A percentile compares a stretch with the other conserved stretches of the same genome.
Conservation (phyloP, 2,113 vertebrate genomes). For the Pseudolaguvia tuberculata region DNA sequence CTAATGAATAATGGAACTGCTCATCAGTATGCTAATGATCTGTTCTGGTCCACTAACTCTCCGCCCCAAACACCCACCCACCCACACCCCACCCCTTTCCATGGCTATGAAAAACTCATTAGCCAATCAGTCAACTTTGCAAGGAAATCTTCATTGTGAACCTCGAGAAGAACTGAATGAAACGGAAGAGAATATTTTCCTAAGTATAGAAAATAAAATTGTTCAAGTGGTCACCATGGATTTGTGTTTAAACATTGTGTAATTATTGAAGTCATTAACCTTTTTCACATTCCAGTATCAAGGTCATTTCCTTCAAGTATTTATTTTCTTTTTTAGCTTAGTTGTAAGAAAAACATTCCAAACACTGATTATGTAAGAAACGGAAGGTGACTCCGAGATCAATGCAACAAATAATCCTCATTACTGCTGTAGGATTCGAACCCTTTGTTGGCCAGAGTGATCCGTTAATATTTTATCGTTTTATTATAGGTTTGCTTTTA, state of each 20-base stretch:
- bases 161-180: conserved; percentile 22
- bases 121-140: conserved; percentile 42
- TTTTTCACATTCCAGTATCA: conserved; percentile 3
- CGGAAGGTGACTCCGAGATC: background rate
- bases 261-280: conserved; percentile 28
- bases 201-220: conserved; percentile 1
- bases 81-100: no score
- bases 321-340: conserved; percentile 22
- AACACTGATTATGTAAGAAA: conserved; percentile 46
- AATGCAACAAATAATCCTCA: no score
- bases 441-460: background rate
- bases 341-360: conserved; percentile 32
- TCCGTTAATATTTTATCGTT: background rate
- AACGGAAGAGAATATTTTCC: conserved; percentile 26
- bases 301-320: conserved; percentile 7
- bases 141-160: conserved; percentile 28
- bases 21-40: conserved; percentile 46
- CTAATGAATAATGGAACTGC: conserved; percentile 44
- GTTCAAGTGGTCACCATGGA: background rate
- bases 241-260: conserved; percentile 13
- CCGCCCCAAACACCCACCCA: no score
- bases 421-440: conserved; percentile 6
- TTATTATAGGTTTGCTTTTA: conserved; percentile 15
- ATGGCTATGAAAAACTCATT: conserved; percentile 45
- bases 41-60: conserved; percentile 13